phyloP scores from a whole-genome alignment of 2,113 vertebrate genomes.

The Leptosomus discolor region DNA sequence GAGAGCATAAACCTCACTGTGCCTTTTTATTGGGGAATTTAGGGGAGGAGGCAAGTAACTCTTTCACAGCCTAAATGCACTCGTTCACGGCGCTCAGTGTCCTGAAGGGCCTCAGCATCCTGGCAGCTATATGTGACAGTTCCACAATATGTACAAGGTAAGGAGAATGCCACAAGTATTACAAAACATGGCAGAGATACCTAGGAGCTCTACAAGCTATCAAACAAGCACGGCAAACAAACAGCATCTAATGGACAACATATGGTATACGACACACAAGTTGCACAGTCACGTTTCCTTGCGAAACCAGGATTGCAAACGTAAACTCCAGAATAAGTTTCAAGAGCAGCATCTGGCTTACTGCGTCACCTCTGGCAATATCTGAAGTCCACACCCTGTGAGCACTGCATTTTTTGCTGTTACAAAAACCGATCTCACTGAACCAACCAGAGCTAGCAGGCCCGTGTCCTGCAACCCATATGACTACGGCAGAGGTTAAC shows the following conservation, averaged over 20 bases:
- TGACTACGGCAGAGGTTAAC: conserved; percentile 30
- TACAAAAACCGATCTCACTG: not conserved
- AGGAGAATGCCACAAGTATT: not conserved
- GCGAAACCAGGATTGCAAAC: not conserved
- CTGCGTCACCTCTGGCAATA: not conserved
- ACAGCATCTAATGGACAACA: not conserved
- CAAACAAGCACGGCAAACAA: conserved; percentile 43
- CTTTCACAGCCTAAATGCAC: conserved; percentile 14
- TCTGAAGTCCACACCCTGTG: not conserved
- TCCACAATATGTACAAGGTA: conserved; percentile 14
- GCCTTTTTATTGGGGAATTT: not conserved
- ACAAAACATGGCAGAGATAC: not conserved
- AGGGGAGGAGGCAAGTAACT: not conserved
- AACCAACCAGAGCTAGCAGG: not conserved
- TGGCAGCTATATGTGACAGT: conserved; percentile 12
- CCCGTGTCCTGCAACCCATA: not conserved
- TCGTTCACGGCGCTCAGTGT: not conserved
- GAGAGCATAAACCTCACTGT: conserved; percentile 18
- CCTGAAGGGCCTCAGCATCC: conserved; percentile 19
- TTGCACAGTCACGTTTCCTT: conserved; percentile 9
- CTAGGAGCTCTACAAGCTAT: conserved; percentile 21
- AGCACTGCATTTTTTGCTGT: not conserved
- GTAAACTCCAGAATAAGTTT: not conserved
- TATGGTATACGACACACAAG: not conserved
- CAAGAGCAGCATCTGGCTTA: conserved; percentile 43